These are phyloP conservation scores for Andricus grossulariae DNA, from an alignment of 1,140 invertebrate species.

Conservation along the genomic window DNA sequence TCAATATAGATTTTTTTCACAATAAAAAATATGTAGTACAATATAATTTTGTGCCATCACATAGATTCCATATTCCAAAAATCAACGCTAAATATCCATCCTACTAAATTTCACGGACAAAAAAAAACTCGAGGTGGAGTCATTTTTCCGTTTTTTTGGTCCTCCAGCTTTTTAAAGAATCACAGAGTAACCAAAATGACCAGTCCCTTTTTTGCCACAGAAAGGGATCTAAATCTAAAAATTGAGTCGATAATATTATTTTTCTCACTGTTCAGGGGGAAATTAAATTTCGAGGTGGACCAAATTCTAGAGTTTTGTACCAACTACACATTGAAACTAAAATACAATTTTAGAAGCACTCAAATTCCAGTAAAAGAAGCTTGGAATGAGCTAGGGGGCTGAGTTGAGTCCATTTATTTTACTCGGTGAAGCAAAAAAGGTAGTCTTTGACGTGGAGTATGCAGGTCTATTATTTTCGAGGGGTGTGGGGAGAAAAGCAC, in stretches of 20 bases:
- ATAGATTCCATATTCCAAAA: background rate
- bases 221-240: too few relatives aligned
- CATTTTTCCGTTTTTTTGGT: background rate
- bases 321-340: too few relatives aligned
- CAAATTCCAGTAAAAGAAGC: background rate
- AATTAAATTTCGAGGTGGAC: background rate
- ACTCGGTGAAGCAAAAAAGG: background rate
- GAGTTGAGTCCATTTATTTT: conserved; percentile 12
- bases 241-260: background rate
- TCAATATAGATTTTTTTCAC: too few relatives aligned
- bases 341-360: background rate
- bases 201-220: background rate
- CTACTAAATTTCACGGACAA: background rate
- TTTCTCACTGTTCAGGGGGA: background rate
- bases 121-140: background rate
- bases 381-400: background rate
- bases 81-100: background rate
- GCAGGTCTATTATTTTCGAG: conserved; percentile 40
- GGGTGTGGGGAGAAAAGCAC: conserved; percentile 56
- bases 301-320: too few relatives aligned
- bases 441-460: conserved; percentile 13
- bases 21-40: too few relatives aligned
- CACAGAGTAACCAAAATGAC: background rate
- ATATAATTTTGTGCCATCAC: background rate
- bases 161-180: background rate